Evolutionary conservation across 2,888 invertebrate genomes (phyloP).

Genomic region (Portevinia maculata): DNA sequence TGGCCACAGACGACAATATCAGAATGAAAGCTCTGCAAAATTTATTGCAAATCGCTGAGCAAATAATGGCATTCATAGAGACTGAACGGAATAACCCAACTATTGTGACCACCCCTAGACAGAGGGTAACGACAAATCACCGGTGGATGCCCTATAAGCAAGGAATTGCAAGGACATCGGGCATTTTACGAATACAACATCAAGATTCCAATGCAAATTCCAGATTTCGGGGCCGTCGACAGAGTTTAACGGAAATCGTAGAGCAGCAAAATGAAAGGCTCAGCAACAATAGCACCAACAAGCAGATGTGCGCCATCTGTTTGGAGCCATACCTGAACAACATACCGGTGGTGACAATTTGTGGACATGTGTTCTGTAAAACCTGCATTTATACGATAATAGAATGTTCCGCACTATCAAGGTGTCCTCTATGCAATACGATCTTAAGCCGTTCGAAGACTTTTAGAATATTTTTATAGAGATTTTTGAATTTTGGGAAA

Average conservation of each 20-base stretch:
- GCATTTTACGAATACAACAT: slow-evolving; percentile 9
- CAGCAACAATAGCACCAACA: slow-evolving; percentile 1
- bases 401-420: slow-evolving; percentile 2
- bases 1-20: slow-evolving; percentile 21
- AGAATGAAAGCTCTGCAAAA: slow-evolving; percentile 10
- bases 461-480: slow-evolving; percentile 48
- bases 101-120: not conserved
- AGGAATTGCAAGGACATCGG: slow-evolving; percentile 3
- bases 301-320: slow-evolving; percentile 38
- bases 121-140: slow-evolving; percentile 14
- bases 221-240: slow-evolving; percentile 2
- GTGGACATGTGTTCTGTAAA: slow-evolving; percentile 54
- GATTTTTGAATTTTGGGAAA: not conserved
- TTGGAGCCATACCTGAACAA: slow-evolving; percentile 44
- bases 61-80: slow-evolving; percentile 39
- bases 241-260: slow-evolving; percentile 22
- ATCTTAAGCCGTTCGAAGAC: slow-evolving; percentile 6
- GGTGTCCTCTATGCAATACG: slow-evolving; percentile 43
- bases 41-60: slow-evolving; percentile 35
- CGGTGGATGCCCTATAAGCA: slow-evolving; percentile 40
- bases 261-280: no score
- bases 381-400: slow-evolving; percentile 38
- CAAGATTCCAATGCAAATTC: slow-evolving; percentile 17
- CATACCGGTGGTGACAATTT: slow-evolving; percentile 50
- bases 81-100: slow-evolving; percentile 13